phyloP scores from a whole-genome alignment of 2,888 invertebrate genomes.

The Polydrusus tereticollis region DNA sequence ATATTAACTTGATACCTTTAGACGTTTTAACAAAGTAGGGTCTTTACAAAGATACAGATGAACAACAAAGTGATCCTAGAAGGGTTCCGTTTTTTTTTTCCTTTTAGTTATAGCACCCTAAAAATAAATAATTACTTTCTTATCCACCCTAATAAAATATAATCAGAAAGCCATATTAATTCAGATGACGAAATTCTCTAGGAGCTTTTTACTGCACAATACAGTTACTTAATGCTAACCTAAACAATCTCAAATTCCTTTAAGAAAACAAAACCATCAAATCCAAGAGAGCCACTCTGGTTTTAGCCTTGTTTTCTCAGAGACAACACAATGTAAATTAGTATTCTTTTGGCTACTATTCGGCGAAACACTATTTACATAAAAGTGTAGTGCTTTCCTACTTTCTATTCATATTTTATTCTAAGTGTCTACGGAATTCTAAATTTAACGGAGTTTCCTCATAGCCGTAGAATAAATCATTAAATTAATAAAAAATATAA shows the following conservation, averaged over 20 bases:
- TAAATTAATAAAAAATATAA: neutral
- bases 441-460: neutral
- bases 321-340: conserved; percentile 18
- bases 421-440: neutral
- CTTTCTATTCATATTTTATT: conserved; percentile 6
- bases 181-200: conserved; percentile 9
- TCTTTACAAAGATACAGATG: no score
- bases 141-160: neutral
- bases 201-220: conserved; percentile 1
- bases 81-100: no score
- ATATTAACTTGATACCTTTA: no score
- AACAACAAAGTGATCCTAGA: no score
- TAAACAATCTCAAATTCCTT: conserved; percentile 12
- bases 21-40: no score
- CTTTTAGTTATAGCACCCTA: no score
- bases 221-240: neutral
- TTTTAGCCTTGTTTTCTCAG: neutral
- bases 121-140: neutral
- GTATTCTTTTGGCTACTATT: conserved; percentile 12
- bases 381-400: conserved; percentile 10
- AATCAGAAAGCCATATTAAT: neutral
- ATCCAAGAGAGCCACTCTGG: neutral
- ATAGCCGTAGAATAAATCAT: neutral
- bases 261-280: conserved; percentile 10
- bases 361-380: conserved; percentile 11